Conservation (phyloP, 2,888 invertebrate genomes). For the Diarsia rubi region DNA sequence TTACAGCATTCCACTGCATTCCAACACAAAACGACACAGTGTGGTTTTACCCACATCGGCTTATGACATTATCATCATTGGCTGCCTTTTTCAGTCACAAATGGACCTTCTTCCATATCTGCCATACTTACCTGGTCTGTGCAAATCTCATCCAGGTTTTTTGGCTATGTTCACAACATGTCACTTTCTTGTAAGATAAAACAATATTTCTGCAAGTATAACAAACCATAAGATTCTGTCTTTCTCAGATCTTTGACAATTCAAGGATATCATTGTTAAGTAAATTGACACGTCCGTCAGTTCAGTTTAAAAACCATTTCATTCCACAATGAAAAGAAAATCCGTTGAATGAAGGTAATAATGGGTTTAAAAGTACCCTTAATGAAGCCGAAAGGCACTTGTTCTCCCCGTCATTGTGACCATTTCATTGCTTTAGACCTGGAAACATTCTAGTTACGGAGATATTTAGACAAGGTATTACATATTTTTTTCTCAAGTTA, state of each 20-base stretch:
- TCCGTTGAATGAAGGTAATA: too few species aligned
- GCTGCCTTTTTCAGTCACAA: too few species aligned
- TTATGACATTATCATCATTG: not conserved
- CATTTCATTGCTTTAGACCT: too few species aligned
- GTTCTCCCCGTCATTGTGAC: too few species aligned
- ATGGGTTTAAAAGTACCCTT: too few species aligned
- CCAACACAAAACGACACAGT: not conserved
- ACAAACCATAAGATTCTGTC: too few species aligned
- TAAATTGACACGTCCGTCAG: too few species aligned
- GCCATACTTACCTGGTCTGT: not conserved
- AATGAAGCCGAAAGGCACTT: too few species aligned
- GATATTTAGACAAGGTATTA: too few species aligned
- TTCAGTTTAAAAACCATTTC: not conserved
- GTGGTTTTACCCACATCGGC: not conserved
- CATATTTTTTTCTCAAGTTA: too few species aligned
- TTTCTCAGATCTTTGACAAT: not conserved
- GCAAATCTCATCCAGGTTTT: not conserved
- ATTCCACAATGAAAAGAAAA: not conserved
- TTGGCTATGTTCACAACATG: not conserved
- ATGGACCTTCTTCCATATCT: not conserved
- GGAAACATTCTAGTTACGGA: too few species aligned
- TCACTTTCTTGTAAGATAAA: not conserved
- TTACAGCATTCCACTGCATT: not conserved
- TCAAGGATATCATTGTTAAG: not conserved
- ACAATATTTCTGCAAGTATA: not conserved